Percentiles rank a stretch among this genome's conserved stretches.
Evolutionary conservation across 2,113 vertebrate genomes (phyloP).

Genomic region (Silurus asotus): DNA sequence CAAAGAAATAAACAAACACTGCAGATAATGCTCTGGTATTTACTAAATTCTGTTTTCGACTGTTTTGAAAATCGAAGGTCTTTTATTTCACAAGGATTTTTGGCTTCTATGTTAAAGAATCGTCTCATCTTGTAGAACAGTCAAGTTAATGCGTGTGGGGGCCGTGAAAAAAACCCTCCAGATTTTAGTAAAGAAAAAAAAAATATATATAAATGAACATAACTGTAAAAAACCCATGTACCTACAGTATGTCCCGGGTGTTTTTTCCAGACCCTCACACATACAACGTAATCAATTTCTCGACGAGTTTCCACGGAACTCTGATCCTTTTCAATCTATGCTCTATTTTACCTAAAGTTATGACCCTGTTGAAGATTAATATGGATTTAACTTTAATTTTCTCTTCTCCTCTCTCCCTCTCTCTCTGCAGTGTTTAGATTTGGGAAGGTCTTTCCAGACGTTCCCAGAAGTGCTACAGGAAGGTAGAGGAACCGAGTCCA

Average conservation of each 20-base stretch:
- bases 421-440: slow-evolving; percentile 56
- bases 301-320: background rate
- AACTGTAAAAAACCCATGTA: background rate
- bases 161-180: background rate
- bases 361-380: slow-evolving; percentile 54
- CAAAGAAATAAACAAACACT: background rate
- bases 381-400: slow-evolving; percentile 51
- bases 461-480: slow-evolving; percentile 45
- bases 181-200: no score
- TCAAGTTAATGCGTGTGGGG: background rate
- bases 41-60: background rate
- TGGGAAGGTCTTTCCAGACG: slow-evolving; percentile 36
- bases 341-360: slow-evolving; percentile 26
- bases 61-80: background rate
- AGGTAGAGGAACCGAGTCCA: slow-evolving; percentile 23
- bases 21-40: background rate
- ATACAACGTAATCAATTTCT: background rate
- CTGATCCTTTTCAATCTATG: background rate
- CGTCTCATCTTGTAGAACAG: background rate
- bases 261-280: background rate
- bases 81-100: background rate
- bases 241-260: background rate
- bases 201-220: no score
- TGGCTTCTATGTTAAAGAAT: background rate
- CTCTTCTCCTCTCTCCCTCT: background rate